Percentiles rank a stretch among this genome's conserved stretches.
Evolutionary conservation across 2,888 invertebrate genomes (phyloP).

Genomic region (Callimorpha dominula): DNA sequence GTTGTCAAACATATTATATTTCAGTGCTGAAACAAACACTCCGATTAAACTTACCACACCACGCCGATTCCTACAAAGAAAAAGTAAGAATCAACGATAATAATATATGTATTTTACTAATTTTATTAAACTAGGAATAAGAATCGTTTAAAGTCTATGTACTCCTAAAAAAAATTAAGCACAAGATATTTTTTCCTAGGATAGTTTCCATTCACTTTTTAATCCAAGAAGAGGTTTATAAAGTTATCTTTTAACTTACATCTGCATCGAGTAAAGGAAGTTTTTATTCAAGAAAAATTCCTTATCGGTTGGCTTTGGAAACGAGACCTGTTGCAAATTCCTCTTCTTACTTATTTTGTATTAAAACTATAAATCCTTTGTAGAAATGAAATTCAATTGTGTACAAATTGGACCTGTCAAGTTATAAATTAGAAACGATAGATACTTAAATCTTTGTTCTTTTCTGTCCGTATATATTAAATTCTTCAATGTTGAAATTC

Average conservation of each 20-base stretch:
- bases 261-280: not conserved
- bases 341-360: not conserved
- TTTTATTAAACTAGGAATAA: no score
- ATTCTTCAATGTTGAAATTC: not conserved
- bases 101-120: no score
- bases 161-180: no score
- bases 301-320: not conserved
- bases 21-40: no score
- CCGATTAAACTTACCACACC: no score
- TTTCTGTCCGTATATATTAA: not conserved
- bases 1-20: no score
- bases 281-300: not conserved
- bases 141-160: no score
- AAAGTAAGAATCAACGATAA: no score
- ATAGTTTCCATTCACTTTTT: not conserved
- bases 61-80: no score
- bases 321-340: not conserved
- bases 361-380: not conserved
- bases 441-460: not conserved
- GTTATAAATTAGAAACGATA: not conserved
- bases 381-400: not conserved
- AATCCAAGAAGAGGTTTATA: conserved; percentile 1
- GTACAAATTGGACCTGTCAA: not conserved
- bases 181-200: no score
- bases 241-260: not conserved